A percentile compares a stretch with the other conserved stretches of the same genome.
These are phyloP conservation scores for Bombus consobrinus DNA, from an alignment of 1,140 invertebrate species.

Conservation along the genomic window DNA sequence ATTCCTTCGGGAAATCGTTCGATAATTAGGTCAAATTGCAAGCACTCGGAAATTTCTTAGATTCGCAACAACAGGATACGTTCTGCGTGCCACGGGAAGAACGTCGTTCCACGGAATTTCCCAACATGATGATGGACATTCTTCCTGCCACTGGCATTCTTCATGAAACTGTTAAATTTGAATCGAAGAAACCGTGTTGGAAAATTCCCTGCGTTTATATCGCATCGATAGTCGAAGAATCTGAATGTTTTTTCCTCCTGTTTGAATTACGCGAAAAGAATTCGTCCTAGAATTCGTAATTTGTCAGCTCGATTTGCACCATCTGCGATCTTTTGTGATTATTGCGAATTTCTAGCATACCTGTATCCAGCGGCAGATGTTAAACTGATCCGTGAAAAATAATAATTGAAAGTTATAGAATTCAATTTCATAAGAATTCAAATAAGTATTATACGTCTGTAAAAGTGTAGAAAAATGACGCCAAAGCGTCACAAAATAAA, in stretches of 20 bases:
- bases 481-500: background rate
- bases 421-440: background rate
- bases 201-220: constrained; percentile 49
- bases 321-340: background rate
- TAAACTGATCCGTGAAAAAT: background rate
- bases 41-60: background rate
- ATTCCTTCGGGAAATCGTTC: background rate
- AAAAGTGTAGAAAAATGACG: background rate
- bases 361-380: background rate
- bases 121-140: constrained; percentile 21
- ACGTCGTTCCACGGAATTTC: constrained; percentile 50
- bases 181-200: constrained; percentile 24
- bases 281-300: constrained; percentile 57
- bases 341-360: background rate
- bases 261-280: constrained; percentile 32
- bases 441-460: background rate
- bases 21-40: constrained; percentile 1
- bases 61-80: constrained; percentile 10
- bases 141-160: constrained; percentile 45
- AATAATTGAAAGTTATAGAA: background rate
- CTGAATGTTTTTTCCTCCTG: background rate
- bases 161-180: constrained; percentile 31
- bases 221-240: background rate
- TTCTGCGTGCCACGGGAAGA: constrained; percentile 13
- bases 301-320: background rate